Evolutionary conservation across 2,113 vertebrate genomes (phyloP).

Genomic region (Ramphastos sulfuratus): DNA sequence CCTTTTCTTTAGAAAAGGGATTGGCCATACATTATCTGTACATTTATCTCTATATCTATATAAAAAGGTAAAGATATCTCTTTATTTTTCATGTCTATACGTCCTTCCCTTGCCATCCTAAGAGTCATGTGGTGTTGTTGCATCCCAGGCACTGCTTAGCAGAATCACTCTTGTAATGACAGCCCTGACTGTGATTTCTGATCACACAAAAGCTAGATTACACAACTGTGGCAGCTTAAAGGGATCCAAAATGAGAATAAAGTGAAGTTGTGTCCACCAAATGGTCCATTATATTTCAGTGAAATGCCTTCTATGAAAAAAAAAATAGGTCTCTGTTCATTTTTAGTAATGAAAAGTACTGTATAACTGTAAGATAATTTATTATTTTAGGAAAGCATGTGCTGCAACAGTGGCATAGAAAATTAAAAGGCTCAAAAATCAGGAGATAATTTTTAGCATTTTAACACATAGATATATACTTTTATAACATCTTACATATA

Average conservation of each 20-base stretch:
- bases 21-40: background rate
- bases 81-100: background rate
- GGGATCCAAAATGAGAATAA: slow-evolving; percentile 4
- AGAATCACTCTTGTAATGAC: background rate
- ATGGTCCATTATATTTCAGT: background rate
- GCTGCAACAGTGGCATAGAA: background rate
- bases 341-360: background rate
- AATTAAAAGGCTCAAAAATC: background rate
- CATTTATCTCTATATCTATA: too few species aligned
- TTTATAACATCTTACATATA: too few species aligned
- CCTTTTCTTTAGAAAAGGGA: background rate
- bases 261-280: background rate
- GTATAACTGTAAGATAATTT: background rate
- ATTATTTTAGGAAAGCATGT: background rate
- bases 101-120: background rate
- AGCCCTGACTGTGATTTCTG: background rate
- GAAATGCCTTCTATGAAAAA: background rate
- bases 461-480: background rate
- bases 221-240: background rate
- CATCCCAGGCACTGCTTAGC: background rate
- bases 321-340: slow-evolving; percentile 13
- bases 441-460: background rate
- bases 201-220: background rate
- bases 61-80: background rate
- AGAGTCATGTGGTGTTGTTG: background rate